phyloP scores from a whole-genome alignment of 2,888 invertebrate genomes.

The Actias luna region DNA sequence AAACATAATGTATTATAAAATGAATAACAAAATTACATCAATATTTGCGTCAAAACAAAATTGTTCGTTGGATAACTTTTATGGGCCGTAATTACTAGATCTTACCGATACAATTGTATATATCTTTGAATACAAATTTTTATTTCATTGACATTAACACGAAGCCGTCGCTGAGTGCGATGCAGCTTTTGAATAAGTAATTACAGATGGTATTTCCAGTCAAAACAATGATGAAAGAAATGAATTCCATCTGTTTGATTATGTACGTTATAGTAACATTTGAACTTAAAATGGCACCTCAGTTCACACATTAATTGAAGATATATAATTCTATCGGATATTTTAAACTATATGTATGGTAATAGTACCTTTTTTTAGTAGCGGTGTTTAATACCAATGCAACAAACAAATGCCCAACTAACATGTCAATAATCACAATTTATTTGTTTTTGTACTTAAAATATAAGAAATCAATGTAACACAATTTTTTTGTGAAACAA shows the following conservation, averaged over 20 bases:
- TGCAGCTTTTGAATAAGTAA: background rate
- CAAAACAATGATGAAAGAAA: background rate
- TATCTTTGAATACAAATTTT: slow-evolving; percentile 12
- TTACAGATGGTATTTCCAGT: background rate
- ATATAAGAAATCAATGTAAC: no score
- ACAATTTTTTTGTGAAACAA: no score
- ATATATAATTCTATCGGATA: background rate
- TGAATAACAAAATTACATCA: slow-evolving; percentile 3
- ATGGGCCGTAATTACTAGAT: slow-evolving; percentile 17
- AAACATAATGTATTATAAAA: background rate
- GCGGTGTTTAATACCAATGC: no score
- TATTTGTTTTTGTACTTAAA: no score
- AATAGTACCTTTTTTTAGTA: background rate
- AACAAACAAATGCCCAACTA: no score
- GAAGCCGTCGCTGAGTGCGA: background rate
- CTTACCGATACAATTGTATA: slow-evolving; percentile 8
- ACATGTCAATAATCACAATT: no score
- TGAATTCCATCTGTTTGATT: background rate
- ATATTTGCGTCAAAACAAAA: slow-evolving; percentile 12
- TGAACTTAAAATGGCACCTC: background rate
- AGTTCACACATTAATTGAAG: background rate
- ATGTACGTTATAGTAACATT: background rate
- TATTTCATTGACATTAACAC: slow-evolving; percentile 9
- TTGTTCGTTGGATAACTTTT: slow-evolving; percentile 13
- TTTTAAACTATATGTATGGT: background rate